Evolutionary conservation across 2,113 vertebrate species (phyloP).

Genomic region (Leptosomus discolor): DNA sequence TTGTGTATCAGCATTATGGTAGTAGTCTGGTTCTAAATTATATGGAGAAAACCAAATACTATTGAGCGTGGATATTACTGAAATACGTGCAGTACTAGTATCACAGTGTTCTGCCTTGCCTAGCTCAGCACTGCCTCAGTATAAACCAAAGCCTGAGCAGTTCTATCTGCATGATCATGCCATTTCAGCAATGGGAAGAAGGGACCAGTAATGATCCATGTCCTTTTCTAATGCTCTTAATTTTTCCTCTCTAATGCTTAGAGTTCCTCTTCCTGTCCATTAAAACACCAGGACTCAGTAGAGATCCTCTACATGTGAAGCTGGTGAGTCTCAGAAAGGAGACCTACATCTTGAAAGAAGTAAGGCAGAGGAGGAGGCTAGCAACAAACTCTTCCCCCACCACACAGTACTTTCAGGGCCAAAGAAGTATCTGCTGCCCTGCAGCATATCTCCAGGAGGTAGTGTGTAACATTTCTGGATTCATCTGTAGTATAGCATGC

Average conservation of each 20-base stretch:
- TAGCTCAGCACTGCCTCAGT: not conserved
- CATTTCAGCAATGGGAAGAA: not conserved
- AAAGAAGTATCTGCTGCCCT: not conserved
- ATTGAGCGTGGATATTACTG: not conserved
- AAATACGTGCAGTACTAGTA: not conserved
- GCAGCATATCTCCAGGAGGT: not conserved
- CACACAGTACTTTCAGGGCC: not conserved
- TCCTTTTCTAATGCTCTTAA: not conserved
- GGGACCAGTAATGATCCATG: not conserved
- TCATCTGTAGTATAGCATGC: not conserved
- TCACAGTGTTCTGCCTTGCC: not conserved
- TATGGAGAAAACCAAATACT: not conserved
- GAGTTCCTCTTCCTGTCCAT: not conserved
- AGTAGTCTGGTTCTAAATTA: not conserved
- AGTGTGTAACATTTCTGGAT: not conserved
- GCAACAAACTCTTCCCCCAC: not conserved
- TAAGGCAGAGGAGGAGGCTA: not conserved
- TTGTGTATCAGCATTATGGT: not conserved
- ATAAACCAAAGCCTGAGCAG: not conserved
- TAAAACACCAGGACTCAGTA: not conserved
- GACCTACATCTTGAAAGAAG: not conserved
- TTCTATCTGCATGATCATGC: not conserved
- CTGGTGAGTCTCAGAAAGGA: not conserved
- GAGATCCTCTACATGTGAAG: not conserved
- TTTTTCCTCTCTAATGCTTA: not conserved